Conservation (phyloP, 2,888 invertebrate species). For the Rhingia campestris region DNA sequence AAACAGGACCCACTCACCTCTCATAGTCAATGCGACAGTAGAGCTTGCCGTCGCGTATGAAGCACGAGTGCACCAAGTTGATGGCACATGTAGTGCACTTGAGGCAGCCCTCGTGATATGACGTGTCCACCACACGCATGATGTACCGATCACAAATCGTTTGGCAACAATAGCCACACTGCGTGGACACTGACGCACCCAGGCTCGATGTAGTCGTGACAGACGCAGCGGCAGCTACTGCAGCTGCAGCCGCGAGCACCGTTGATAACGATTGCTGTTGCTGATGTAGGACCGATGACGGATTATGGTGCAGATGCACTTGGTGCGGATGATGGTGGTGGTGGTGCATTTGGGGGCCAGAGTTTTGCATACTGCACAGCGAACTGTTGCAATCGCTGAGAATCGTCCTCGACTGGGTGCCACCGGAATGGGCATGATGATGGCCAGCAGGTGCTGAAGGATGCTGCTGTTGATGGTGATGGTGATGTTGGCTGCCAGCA, state of each 20-base stretch:
- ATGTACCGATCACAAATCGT: constrained; percentile 90
- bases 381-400: constrained; percentile 73
- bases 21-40: constrained; percentile 92
- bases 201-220: constrained; percentile 53
- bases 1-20: constrained; percentile 84
- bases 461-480: constrained; percentile 58
- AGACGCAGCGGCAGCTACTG: constrained; percentile 62
- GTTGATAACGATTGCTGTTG: constrained; percentile 67
- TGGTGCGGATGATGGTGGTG: constrained; percentile 67
- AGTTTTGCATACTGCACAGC: constrained; percentile 72
- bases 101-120: constrained; percentile 91
- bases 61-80: constrained; percentile 89
- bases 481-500: constrained; percentile 70
- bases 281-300: constrained; percentile 30
- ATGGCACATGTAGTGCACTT: constrained; percentile 89
- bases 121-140: constrained; percentile 88
- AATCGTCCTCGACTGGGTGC: constrained; percentile 61
- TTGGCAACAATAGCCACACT: constrained; percentile 88
- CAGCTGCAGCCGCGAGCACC: constrained; percentile 69
- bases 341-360: constrained; percentile 75
- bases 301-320: constrained; percentile 59
- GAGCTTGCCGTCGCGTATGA: constrained; percentile 88
- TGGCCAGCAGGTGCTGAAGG: constrained; percentile 25
- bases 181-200: constrained; percentile 72
- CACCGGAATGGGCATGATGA: constrained; percentile 18